phyloP scores from a whole-genome alignment of 2,888 invertebrate genomes.

The Uropetala carovei region DNA sequence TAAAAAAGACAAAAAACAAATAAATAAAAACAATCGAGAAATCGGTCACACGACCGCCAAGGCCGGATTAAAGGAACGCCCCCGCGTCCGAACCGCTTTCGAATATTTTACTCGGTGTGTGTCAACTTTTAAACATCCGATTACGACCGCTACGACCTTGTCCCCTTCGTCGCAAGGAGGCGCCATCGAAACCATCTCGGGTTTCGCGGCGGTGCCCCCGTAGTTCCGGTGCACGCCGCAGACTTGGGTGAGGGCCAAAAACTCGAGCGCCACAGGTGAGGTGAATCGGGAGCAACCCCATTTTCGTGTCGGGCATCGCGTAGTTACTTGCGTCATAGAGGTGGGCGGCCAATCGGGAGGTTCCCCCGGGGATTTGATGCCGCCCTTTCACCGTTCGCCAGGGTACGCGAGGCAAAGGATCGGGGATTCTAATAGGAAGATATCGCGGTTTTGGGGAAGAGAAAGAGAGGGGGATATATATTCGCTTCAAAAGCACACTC shows the following conservation, averaged over 20 bases:
- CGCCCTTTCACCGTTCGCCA: not conserved
- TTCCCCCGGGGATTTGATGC: not conserved
- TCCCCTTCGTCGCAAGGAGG: too few relatives aligned
- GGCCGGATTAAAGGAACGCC: too few relatives aligned
- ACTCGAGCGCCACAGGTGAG: conserved; percentile 15
- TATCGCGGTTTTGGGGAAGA: not conserved
- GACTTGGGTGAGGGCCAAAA: conserved; percentile 30
- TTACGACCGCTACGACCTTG: too few relatives aligned
- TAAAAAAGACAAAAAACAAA: not conserved
- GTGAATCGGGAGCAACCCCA: not conserved
- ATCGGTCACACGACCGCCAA: too few relatives aligned
- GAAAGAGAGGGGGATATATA: not conserved
- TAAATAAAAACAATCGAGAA: not conserved
- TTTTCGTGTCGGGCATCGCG: not conserved
- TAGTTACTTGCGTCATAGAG: not conserved
- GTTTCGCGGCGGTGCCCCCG: not conserved
- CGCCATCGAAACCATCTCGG: too few relatives aligned
- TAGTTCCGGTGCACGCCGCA: not conserved
- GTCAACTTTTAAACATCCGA: too few relatives aligned
- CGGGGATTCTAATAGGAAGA: not conserved
- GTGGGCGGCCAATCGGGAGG: conserved; percentile 34
- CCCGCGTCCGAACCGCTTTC: too few relatives aligned
- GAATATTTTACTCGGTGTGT: too few relatives aligned
- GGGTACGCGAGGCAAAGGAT: not conserved
- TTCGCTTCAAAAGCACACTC: not conserved